phyloP scores from a whole-genome alignment of 2,888 invertebrate species.

The Tetropium fuscum region DNA sequence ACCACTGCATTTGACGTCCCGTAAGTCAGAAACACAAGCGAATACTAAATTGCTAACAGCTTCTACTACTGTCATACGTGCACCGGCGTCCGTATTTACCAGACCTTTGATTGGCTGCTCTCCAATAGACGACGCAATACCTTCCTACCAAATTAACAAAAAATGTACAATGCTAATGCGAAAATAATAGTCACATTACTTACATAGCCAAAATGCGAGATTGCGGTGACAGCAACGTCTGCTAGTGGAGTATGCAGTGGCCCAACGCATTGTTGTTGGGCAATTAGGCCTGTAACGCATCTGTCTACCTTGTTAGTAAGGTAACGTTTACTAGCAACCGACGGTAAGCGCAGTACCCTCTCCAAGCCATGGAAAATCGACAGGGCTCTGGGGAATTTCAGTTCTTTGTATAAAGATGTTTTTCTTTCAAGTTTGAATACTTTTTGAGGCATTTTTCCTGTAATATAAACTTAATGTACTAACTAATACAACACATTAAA shows the following conservation, averaged over 20 bases:
- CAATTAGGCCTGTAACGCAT: constrained; percentile 94
- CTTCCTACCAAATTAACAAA: constrained; percentile 67
- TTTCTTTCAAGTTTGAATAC: constrained; percentile 68
- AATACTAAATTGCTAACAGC: constrained; percentile 92
- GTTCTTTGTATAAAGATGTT: constrained; percentile 49
- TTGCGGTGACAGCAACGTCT: constrained; percentile 91
- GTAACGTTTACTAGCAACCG: constrained; percentile 91
- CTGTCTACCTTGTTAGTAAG: constrained; percentile 96
- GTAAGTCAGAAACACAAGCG: constrained; percentile 73
- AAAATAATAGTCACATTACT: constrained; percentile 49
- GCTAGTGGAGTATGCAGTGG: constrained; percentile 96
- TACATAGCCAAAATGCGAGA: constrained; percentile 84
- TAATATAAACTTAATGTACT: too few species aligned
- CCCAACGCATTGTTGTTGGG: constrained; percentile 98
- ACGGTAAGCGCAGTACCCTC: constrained; percentile 86
- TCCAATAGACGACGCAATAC: constrained; percentile 95
- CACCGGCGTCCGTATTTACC: constrained; percentile 86
- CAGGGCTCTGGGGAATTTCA: constrained; percentile 61
- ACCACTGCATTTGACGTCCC: constrained; percentile 98
- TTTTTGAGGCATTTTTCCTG: constrained; percentile 87
- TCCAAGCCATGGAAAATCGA: constrained; percentile 78
- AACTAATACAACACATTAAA: too few species aligned
- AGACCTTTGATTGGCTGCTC: constrained; percentile 97
- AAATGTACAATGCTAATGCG: too few species aligned
- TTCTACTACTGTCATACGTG: constrained; percentile 94